Conservation (phyloP, 2,888 invertebrate species). For the Ptilodon capucinus region DNA sequence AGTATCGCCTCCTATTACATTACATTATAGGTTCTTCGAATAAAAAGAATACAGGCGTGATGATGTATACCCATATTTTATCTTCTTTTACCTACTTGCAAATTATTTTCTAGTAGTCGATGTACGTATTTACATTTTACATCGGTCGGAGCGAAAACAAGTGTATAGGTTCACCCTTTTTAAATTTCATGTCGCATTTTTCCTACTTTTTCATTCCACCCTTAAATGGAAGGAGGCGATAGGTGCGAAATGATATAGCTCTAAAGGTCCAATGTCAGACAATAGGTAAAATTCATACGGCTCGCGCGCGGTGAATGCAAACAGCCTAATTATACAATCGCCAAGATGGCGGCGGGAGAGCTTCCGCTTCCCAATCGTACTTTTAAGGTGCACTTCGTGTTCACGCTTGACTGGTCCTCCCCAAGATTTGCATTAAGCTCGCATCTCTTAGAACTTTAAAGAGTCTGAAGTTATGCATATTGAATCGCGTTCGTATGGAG, state of each 20-base stretch:
- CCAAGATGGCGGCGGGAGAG: constrained; percentile 66
- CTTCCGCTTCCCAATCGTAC: constrained; percentile 37
- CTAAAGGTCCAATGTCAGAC: constrained; percentile 80
- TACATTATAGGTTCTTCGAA: no score
- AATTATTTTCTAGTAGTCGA: no score
- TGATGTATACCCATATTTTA: no score
- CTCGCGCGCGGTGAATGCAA: constrained; percentile 70
- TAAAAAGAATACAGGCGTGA: no score
- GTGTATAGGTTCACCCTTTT: constrained; percentile 53
- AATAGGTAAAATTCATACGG: constrained; percentile 81
- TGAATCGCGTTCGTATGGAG: not conserved
- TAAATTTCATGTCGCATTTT: constrained; percentile 67
- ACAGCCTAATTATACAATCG: constrained; percentile 72
- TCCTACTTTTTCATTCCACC: constrained; percentile 36
- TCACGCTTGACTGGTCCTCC: constrained; percentile 44
- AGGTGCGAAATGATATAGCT: constrained; percentile 81
- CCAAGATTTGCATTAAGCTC: constrained; percentile 27
- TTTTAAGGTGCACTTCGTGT: constrained; percentile 42
- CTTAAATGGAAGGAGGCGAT: constrained; percentile 49
- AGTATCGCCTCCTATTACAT: no score
- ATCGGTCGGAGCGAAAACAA: no score
- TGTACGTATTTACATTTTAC: no score
- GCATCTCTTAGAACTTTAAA: constrained; percentile 11
- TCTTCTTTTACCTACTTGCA: no score
- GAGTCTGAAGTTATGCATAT: not conserved